A percentile compares a stretch with the other conserved stretches of the same genome.
phyloP scores from a whole-genome alignment of 2,888 invertebrate genomes.

The Pyrgus malvae region DNA sequence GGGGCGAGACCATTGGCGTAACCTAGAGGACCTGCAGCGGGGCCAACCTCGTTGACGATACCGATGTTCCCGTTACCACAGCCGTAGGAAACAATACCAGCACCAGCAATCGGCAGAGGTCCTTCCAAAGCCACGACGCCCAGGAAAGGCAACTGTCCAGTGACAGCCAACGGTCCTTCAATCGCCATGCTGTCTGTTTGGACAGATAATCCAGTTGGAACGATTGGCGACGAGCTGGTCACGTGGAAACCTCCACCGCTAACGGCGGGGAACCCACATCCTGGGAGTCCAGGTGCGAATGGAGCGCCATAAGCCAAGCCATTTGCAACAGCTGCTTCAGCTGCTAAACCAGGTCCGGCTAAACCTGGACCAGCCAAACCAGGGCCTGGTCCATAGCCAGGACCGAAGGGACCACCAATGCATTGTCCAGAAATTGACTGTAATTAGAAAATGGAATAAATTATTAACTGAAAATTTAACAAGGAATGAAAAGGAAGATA shows the following conservation, averaged over 20 bases:
- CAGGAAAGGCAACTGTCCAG: constrained; percentile 17
- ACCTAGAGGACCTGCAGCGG: not conserved
- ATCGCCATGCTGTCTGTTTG: constrained; percentile 20
- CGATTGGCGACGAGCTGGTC: constrained; percentile 42
- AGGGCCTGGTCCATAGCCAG: too few species aligned
- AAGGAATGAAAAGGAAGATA: too few species aligned
- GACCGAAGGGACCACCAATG: constrained; percentile 2
- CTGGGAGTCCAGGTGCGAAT: not conserved
- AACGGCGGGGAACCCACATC: constrained; percentile 5
- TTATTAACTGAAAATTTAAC: too few species aligned
- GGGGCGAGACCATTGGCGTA: constrained; percentile 6
- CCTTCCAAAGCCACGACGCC: constrained; percentile 20
- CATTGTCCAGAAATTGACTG: constrained; percentile 17
- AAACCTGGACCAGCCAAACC: too few species aligned
- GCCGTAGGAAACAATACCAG: constrained; percentile 10
- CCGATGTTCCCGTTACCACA: constrained; percentile 15
- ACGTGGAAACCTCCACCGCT: constrained; percentile 37
- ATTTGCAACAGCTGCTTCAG: constrained; percentile 11
- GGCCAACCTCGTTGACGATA: constrained; percentile 17
- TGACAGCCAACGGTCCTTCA: constrained; percentile 10
- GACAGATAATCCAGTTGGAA: constrained; percentile 25
- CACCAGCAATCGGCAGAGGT: constrained; percentile 8
- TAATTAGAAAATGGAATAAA: not conserved
- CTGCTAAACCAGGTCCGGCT: constrained; percentile 3
- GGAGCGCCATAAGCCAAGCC: constrained; percentile 3